These are phyloP conservation scores for Drosophila borealis DNA, from an alignment of 2,888 invertebrate genomes.

Conservation along the genomic window DNA sequence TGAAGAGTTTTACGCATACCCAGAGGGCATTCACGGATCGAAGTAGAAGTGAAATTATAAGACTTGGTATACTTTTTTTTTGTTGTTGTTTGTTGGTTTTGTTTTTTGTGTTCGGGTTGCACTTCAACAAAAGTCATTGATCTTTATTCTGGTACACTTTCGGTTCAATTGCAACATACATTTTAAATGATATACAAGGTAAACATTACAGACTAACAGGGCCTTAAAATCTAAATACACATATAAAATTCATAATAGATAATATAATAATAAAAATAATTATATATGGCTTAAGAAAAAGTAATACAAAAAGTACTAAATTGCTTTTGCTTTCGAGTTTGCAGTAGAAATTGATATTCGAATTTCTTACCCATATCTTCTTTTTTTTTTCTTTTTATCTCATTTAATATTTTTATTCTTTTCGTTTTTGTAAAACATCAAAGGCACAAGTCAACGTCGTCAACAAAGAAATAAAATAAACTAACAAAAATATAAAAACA, in stretches of 20 bases:
- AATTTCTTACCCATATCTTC: conserved; percentile 39
- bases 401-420: conserved; percentile 20
- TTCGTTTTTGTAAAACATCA: conserved; percentile 73
- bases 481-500: conserved; percentile 59
- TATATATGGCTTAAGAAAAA: conserved; percentile 77
- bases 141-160: conserved; percentile 83
- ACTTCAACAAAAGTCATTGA: conserved; percentile 83
- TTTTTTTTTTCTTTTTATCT: conserved; percentile 10
- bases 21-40: conserved; percentile 14
- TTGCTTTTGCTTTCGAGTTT: conserved; percentile 43
- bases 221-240: conserved; percentile 73
- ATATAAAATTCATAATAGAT: conserved; percentile 75
- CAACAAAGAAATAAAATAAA: conserved; percentile 77
- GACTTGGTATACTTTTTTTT: conserved; percentile 44
- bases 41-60: conserved; percentile 53
- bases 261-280: conserved; percentile 51
- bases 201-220: conserved; percentile 66
- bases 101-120: conserved; percentile 63
- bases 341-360: conserved; percentile 47
- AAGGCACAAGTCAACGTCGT: conserved; percentile 86
- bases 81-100: conserved; percentile 61
- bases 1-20: conserved; percentile 43
- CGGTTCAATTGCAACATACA: conserved; percentile 78
- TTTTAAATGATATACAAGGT: conserved; percentile 72
- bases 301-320: conserved; percentile 74